A percentile compares a stretch with the other conserved stretches of the same genome.
Evolutionary conservation across 2,113 vertebrate species (phyloP).

Genomic region (Psettodes erumei): DNA sequence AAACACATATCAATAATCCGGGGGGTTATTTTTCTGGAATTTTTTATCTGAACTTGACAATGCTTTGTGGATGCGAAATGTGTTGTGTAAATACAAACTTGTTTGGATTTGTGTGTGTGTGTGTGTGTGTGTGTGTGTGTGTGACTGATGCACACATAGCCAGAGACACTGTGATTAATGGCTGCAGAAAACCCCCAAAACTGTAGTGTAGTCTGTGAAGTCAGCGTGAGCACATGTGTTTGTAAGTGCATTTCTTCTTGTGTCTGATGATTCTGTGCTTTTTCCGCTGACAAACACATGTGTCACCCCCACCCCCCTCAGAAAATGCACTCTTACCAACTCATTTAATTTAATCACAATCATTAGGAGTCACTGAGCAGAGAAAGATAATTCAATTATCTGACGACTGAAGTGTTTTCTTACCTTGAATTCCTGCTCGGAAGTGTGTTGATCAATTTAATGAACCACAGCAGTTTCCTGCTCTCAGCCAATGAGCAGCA

Average conservation of each 20-base stretch:
- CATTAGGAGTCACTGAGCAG: slow-evolving; percentile 46
- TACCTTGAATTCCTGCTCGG: slow-evolving; percentile 25
- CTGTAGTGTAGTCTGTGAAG: neutral
- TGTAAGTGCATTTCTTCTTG: neutral
- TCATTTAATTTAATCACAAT: slow-evolving; percentile 40
- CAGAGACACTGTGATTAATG: neutral
- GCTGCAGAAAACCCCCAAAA: neutral
- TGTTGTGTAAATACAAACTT: neutral
- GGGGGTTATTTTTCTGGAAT: neutral
- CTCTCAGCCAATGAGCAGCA: slow-evolving; percentile 9
- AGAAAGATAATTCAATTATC: slow-evolving; percentile 46
- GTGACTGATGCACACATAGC: neutral
- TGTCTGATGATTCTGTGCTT: neutral
- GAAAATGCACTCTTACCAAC: neutral
- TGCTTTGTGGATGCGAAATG: too few relatives aligned
- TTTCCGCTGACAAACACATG: slow-evolving; percentile 7
- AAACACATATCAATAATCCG: neutral
- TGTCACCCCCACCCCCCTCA: neutral
- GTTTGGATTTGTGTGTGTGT: neutral
- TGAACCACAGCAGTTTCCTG: neutral
- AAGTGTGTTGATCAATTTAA: too few relatives aligned
- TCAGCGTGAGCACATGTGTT: neutral
- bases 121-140: neutral
- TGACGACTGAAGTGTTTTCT: slow-evolving; percentile 35
- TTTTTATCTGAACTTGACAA: too few relatives aligned